Conservation (phyloP, 1,140 invertebrate genomes). For the Plutomurus gul region DNA sequence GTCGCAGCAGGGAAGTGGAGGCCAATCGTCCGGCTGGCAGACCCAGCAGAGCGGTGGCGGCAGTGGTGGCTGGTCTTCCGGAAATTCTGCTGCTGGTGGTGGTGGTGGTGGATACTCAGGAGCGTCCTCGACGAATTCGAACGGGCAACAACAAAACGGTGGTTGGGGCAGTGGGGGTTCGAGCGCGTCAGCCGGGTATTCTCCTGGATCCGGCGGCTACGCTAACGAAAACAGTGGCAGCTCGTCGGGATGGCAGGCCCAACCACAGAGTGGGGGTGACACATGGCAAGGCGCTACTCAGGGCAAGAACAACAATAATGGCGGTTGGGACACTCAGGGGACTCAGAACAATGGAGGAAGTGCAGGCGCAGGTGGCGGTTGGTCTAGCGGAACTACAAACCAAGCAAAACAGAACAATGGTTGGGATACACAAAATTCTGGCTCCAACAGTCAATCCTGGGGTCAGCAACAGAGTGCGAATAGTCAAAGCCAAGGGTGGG, state of each 20-base stretch:
- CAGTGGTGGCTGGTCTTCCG: not conserved
- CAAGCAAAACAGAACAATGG: not conserved
- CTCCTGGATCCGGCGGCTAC: too few species aligned
- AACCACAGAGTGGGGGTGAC: too few species aligned
- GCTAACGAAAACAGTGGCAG: too few species aligned
- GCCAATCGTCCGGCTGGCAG: not conserved
- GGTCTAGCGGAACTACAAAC: too few species aligned
- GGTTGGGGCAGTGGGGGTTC: too few species aligned
- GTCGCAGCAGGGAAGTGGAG: not conserved
- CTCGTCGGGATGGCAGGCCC: too few species aligned
- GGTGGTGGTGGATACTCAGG: not conserved
- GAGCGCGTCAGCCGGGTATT: too few species aligned
- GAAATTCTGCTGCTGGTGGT: not conserved
- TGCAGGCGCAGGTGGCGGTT: too few species aligned
- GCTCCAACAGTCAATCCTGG: not conserved
- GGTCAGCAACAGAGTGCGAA: not conserved
- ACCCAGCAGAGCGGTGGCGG: not conserved
- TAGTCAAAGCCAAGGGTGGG: not conserved
- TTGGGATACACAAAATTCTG: not conserved
- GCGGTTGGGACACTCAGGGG: not conserved
- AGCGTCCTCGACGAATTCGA: not conserved
- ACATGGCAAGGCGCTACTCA: too few species aligned
- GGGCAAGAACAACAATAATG: too few species aligned
- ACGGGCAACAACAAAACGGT: not conserved
- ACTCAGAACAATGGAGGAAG: too few species aligned